A percentile compares a stretch with the other conserved stretches of the same genome.
These are phyloP conservation scores for Helicoverpa assulta DNA, from an alignment of 2,888 invertebrate species.

Conservation along the genomic window DNA sequence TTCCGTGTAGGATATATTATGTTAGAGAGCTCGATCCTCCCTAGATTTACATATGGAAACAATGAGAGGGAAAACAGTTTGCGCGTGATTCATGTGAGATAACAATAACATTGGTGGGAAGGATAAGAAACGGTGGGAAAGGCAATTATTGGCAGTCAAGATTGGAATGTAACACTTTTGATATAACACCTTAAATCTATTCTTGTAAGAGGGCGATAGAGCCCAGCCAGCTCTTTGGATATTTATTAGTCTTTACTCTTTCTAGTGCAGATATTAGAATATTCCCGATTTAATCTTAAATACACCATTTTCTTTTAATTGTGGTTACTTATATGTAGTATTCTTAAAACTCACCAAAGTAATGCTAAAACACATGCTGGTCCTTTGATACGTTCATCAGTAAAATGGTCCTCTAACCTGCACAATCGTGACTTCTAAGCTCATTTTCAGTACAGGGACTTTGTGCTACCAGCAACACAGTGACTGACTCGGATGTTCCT, in stretches of 20 bases:
- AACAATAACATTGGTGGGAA: slow-evolving; percentile 42
- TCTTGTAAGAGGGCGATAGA: not conserved
- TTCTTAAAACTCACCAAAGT: too few species aligned
- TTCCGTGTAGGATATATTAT: slow-evolving; percentile 51
- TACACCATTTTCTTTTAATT: too few species aligned
- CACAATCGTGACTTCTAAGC: not conserved
- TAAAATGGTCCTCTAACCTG: not conserved
- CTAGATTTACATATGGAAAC: slow-evolving; percentile 68
- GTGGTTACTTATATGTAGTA: too few species aligned
- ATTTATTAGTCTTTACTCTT: not conserved
- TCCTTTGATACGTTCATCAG: slow-evolving; percentile 3
- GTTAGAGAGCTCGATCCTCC: slow-evolving; percentile 43
- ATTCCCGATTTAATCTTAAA: too few species aligned
- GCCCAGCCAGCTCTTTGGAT: not conserved
- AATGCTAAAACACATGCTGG: not conserved
- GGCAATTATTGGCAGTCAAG: slow-evolving; percentile 24
- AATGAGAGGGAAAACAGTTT: slow-evolving; percentile 64
- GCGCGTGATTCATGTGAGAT: slow-evolving; percentile 62
- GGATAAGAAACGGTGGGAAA: not conserved
- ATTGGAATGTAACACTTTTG: slow-evolving; percentile 20
- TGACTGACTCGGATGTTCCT: slow-evolving; percentile 4
- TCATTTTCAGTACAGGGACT: slow-evolving; percentile 6
- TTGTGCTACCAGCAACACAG: slow-evolving; percentile 17
- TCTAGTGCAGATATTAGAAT: too few species aligned
- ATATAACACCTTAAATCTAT: not conserved